Evolutionary conservation across 23 tunicate genomes (phyloP).

Genomic region (Trididemnum miniatum): DNA sequence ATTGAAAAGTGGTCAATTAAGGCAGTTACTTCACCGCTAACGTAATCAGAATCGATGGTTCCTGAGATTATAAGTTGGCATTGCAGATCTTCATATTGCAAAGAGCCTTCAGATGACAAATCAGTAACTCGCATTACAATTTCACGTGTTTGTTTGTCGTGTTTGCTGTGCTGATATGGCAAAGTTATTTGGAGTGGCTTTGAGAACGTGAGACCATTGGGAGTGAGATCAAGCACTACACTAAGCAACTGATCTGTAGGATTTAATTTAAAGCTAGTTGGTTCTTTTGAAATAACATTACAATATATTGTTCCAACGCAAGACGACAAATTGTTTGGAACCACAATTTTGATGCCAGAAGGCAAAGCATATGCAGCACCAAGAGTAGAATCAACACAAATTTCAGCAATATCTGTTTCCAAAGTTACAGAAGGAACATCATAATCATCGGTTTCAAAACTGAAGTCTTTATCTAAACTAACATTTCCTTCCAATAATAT

Average conservation of each 20-base stretch:
- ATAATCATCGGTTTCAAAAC: no score
- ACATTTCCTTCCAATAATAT: not conserved
- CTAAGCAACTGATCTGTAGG: constrained; percentile 31
- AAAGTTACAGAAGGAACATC: not conserved
- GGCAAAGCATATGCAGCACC: constrained; percentile 2
- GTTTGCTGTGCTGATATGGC: not conserved
- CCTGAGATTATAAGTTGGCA: not conserved
- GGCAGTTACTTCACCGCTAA: constrained; percentile 22
- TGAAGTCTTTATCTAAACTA: not conserved
- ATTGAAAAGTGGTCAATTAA: constrained; percentile 39
- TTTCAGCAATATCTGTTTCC: constrained; percentile 3
- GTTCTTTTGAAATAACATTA: constrained; percentile 12
- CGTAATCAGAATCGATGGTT: not conserved
- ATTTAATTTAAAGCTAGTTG: not conserved
- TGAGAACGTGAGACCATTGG: constrained; percentile 6
- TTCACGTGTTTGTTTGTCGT: constrained; percentile 23
- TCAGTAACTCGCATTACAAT: constrained; percentile 27
- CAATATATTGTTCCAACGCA: not conserved
- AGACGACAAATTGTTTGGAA: constrained; percentile 20
- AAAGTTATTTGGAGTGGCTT: not conserved
- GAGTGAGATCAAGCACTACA: not conserved
- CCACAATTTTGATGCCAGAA: constrained; percentile 4
- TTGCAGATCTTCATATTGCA: constrained; percentile 7
- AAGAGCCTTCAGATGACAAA: not conserved
- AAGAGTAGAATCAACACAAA: not conserved